Evolutionary conservation across 2,888 invertebrate genomes (phyloP).

Genomic region (Lochmaea crataegi): DNA sequence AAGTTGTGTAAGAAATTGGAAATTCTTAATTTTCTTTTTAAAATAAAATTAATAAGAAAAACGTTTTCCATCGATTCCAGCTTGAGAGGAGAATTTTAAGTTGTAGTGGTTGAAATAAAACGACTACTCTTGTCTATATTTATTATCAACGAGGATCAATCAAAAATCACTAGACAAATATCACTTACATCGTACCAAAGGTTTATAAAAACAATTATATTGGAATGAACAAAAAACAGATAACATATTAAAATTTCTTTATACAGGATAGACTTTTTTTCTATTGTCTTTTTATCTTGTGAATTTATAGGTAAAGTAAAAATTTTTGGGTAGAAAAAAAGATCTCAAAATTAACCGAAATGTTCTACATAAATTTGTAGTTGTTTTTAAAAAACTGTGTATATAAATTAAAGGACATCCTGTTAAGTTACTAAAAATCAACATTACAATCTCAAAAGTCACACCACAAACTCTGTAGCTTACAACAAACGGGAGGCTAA

Average conservation of each 20-base stretch:
- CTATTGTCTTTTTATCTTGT: background rate
- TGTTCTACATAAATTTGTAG: too few species aligned
- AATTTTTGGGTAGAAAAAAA: too few species aligned
- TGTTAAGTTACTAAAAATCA: conserved; percentile 2
- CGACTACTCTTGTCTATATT: conserved; percentile 23
- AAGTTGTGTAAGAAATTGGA: too few species aligned
- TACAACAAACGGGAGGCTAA: conserved; percentile 1
- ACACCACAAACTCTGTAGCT: conserved; percentile 6
- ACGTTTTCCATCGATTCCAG: too few species aligned
- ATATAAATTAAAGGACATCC: background rate
- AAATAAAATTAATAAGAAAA: too few species aligned
- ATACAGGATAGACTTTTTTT: conserved; percentile 8
- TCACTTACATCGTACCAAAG: conserved; percentile 55
- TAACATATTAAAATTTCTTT: conserved; percentile 17
- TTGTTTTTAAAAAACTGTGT: too few species aligned
- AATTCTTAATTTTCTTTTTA: too few species aligned
- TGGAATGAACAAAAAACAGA: conserved; percentile 19
- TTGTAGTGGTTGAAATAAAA: conserved; percentile 14
- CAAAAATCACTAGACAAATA: conserved; percentile 61
- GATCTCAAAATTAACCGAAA: too few species aligned
- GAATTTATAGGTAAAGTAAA: too few species aligned
- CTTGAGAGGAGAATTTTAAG: too few species aligned
- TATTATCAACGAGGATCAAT: conserved; percentile 59
- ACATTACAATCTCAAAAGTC: background rate
- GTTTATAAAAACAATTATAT: conserved; percentile 44